Evolutionary conservation across 2,797 vertebrate species (phyloP), one percentile per base, ranked within the genome.

Genomic region (Apodemus agrarius): DNA sequence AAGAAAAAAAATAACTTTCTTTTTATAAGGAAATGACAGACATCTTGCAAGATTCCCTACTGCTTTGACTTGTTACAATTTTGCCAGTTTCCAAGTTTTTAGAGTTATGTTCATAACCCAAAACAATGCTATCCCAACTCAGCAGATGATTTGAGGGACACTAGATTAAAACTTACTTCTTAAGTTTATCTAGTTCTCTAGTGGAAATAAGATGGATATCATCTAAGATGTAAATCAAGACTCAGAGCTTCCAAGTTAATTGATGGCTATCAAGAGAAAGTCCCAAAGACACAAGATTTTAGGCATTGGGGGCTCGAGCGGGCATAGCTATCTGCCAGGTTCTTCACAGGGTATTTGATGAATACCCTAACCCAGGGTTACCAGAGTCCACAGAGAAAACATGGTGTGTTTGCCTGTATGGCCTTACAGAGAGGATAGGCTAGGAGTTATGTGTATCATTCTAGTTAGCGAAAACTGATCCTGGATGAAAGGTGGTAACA

Each of bases 321-420:
- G 98, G 97, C 97, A 98, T 97, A 98, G 97, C 98, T 98, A 97
- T 98, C 97, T 98, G 98, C 97, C 97, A 98, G 17, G 16, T 61
- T 81, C 40, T 84, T 81, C 17, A 40, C 49, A 67, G 34, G 7
- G 19, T 34, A 65, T 10, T 5, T 94, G 49, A 34, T 29, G 24
- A 61, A 26, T 26, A 22, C 59, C 16, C 31, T 10, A 87, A 54
- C 6, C 11, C 0, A 2, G n/a, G 2, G 75, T n/a, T n/a, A 83
- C 0, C 5, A 89, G n/a, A 14, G 10, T 43, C 3, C n/a, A 74
- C 57, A 75, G 37, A 87, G 37, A 22, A n/a, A 26, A 31, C 19
- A 46, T 78, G 24, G 7, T 26, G 29, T 76, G 10, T 34, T 26
- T 52, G 16, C 34, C 80, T 26, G 26, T 10, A 46, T 43, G 75